A percentile compares a stretch with the other conserved stretches of the same genome.
Evolutionary conservation across 1,140 invertebrate species (phyloP).

Genomic region (Eupeodes corollae): DNA sequence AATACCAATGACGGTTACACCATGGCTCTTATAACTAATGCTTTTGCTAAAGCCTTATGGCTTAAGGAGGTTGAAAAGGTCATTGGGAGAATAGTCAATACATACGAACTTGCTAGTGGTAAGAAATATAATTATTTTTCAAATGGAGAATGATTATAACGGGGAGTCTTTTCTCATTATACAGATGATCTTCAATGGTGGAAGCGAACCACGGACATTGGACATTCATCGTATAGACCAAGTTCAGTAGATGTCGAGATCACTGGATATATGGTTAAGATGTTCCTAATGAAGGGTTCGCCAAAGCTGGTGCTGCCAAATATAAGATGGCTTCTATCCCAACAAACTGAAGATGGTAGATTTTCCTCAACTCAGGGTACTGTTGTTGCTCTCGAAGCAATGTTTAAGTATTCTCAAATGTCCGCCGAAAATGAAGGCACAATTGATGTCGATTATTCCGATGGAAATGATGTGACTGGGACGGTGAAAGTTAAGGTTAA

Average conservation of each 20-base stretch:
- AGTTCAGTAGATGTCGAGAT: constrained; percentile 53
- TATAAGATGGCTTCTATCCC: constrained; percentile 58
- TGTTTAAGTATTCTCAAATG: constrained; percentile 46
- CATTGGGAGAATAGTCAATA: too few species aligned
- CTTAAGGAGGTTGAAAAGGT: too few species aligned
- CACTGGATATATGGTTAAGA: constrained; percentile 60
- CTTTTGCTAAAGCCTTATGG: constrained; percentile 48
- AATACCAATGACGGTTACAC: constrained; percentile 56
- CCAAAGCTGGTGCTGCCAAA: constrained; percentile 47
- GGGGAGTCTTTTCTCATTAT: constrained; percentile 44
- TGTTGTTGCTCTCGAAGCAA: constrained; percentile 50
- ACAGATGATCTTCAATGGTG: constrained; percentile 56
- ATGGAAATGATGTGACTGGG: constrained; percentile 3
- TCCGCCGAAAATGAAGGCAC: constrained; percentile 22
- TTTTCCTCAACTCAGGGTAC: constrained; percentile 64
- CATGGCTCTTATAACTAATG: constrained; percentile 58
- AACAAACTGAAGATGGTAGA: constrained; percentile 64
- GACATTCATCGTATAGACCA: too few species aligned
- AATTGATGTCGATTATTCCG: constrained; percentile 16
- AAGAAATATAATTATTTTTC: neutral
- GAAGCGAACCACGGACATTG: constrained; percentile 41
- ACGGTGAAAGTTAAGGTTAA: constrained; percentile 16
- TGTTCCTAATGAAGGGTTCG: constrained; percentile 46
- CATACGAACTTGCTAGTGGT: constrained; percentile 39
- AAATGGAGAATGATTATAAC: neutral